A percentile compares a stretch with the other conserved stretches of the same genome.
phyloP scores from a whole-genome alignment of 2,113 vertebrate species.

The Odocoileus hemionus region DNA sequence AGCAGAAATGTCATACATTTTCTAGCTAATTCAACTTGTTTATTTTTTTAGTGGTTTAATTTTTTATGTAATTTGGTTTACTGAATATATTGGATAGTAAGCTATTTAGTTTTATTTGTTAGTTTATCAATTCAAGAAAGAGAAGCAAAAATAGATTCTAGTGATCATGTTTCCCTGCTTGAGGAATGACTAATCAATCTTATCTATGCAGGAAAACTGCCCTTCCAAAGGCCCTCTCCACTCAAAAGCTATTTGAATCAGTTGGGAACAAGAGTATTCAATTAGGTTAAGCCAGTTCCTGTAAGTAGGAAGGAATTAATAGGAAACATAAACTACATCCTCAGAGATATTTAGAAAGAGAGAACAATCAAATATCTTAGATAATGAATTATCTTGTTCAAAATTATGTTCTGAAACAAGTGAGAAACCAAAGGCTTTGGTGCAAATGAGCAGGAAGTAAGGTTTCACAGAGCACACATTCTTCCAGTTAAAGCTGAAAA shows the following conservation, averaged over 20 bases:
- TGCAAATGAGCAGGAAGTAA: neutral
- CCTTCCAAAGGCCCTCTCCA: neutral
- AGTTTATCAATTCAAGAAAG: neutral
- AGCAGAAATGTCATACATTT: neutral
- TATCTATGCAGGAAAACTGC: neutral
- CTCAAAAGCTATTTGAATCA: neutral
- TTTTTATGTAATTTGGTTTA: slow-evolving; percentile 12
- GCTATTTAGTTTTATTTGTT: neutral
- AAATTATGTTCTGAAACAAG: neutral
- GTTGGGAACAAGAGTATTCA: neutral
- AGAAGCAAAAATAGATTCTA: neutral
- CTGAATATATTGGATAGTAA: neutral
- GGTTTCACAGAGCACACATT: neutral
- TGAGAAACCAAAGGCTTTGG: neutral
- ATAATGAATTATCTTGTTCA: neutral
- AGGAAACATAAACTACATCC: neutral
- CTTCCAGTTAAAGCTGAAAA: neutral
- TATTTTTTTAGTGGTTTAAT: neutral
- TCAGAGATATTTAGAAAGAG: neutral
- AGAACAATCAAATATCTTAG: neutral
- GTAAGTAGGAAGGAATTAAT: neutral
- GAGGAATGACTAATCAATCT: neutral
- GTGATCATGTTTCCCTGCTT: neutral
- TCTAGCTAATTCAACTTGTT: neutral
- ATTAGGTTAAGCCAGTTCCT: neutral